Conservation (phyloP, 1,140 invertebrate species). For the Cydia pomonella region DNA sequence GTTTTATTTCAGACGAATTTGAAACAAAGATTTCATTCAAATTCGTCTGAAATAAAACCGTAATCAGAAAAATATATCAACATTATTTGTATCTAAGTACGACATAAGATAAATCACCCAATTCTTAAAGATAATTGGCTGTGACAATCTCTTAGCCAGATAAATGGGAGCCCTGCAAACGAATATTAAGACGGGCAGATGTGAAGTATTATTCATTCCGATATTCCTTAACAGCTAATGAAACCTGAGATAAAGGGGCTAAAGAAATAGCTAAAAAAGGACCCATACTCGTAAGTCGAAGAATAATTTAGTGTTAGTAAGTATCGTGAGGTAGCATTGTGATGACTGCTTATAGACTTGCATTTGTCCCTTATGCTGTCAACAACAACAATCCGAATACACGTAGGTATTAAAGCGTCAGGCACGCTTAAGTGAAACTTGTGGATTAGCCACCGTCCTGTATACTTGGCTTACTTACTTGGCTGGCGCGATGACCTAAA, state of each 20-base stretch:
- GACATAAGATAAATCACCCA: constrained; percentile 15
- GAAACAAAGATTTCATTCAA: too few relatives aligned
- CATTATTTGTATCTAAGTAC: neutral
- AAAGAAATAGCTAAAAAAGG: neutral
- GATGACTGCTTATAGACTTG: too few relatives aligned
- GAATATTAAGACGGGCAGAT: constrained; percentile 28
- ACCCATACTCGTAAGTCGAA: neutral
- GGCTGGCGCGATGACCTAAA: too few relatives aligned
- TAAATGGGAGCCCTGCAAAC: constrained; percentile 12
- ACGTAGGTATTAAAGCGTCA: too few relatives aligned
- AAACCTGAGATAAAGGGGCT: constrained; percentile 11
- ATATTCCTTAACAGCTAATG: neutral
- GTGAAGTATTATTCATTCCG: constrained; percentile 22
- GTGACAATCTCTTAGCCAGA: constrained; percentile 23
- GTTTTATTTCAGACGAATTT: too few relatives aligned
- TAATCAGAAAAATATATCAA: neutral
- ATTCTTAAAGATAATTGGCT: constrained; percentile 25
- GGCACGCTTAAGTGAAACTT: too few relatives aligned
- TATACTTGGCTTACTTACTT: too few relatives aligned
- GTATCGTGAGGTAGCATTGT: too few relatives aligned
- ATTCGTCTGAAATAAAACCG: too few relatives aligned
- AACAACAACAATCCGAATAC: too few relatives aligned
- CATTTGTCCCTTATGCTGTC: too few relatives aligned
- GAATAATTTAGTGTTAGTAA: neutral
- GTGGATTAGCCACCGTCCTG: too few relatives aligned